Evolutionary conservation across 2,113 vertebrate genomes (phyloP).

Genomic region (Carlito syrichta): DNA sequence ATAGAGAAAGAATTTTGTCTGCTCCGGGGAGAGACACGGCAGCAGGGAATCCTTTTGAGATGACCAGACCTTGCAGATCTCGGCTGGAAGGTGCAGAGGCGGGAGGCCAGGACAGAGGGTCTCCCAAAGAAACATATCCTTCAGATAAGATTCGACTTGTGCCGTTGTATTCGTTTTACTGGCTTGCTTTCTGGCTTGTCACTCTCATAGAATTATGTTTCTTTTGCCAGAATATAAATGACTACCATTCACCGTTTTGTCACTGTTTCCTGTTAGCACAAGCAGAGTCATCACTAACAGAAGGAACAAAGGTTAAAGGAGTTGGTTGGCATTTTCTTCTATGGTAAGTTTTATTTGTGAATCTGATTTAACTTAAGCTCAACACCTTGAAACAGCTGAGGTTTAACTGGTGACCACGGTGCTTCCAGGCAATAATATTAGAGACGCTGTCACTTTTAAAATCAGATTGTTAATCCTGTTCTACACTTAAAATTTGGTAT

Average conservation of each 20-base stretch:
- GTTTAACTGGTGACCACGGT: fast-evolving
- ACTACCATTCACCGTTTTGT: not conserved
- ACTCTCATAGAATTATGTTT: not conserved
- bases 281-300: not conserved
- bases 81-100: not conserved
- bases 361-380: not conserved
- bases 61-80: not conserved
- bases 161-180: not conserved
- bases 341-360: not conserved
- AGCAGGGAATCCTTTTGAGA: not conserved
- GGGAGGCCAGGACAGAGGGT: not conserved
- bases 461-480: not conserved
- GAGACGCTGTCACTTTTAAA: not conserved
- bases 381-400: not conserved
- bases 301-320: not conserved
- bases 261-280: not conserved
- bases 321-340: not conserved
- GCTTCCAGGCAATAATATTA: not conserved
- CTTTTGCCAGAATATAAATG: not conserved
- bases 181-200: not conserved
- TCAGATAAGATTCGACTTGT: not conserved
- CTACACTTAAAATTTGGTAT: not conserved
- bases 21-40: not conserved
- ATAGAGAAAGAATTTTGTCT: not conserved
- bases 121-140: not conserved